phyloP scores from a whole-genome alignment of 1,140 invertebrate genomes.

The Pomphorhynchus laevis region DNA sequence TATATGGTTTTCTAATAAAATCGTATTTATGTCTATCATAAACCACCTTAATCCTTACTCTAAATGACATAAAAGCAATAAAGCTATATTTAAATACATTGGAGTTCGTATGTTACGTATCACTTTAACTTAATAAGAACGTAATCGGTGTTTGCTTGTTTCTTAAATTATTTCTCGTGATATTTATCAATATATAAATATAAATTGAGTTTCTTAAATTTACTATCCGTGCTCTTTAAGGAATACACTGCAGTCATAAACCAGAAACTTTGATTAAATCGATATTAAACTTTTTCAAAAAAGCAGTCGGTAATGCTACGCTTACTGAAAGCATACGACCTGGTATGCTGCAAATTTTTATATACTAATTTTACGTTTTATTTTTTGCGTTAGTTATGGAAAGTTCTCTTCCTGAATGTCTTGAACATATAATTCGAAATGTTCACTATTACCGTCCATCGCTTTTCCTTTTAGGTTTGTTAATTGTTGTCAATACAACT shows the following conservation, averaged over 20 bases:
- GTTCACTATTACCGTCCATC: slow-evolving; percentile 61
- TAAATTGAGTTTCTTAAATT: too few relatives aligned
- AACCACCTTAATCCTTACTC: too few relatives aligned
- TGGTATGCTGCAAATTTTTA: slow-evolving; percentile 9
- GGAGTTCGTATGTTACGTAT: too few relatives aligned
- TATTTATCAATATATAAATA: too few relatives aligned
- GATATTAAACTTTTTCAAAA: slow-evolving; percentile 54
- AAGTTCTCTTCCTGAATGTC: slow-evolving; percentile 36
- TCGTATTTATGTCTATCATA: too few relatives aligned
- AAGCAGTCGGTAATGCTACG: slow-evolving; percentile 30
- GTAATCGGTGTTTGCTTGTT: slow-evolving; percentile 10
- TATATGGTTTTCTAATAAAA: too few relatives aligned
- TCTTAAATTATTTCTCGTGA: too few relatives aligned
- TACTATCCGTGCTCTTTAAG: slow-evolving; percentile 13
- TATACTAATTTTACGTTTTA: slow-evolving; percentile 9
- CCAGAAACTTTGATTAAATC: slow-evolving; percentile 46
- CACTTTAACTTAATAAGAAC: slow-evolving; percentile 10
- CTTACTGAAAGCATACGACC: slow-evolving; percentile 49
- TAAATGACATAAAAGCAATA: too few relatives aligned
- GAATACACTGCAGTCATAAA: slow-evolving; percentile 40
- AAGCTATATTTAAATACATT: too few relatives aligned
- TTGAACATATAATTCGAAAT: slow-evolving; percentile 61
- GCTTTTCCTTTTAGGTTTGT: slow-evolving; percentile 33
- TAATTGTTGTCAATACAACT: slow-evolving; percentile 5
- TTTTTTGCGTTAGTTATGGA: slow-evolving; percentile 34